Conservation (phyloP, 2,888 invertebrate genomes). For the Cheilosia urbana region DNA sequence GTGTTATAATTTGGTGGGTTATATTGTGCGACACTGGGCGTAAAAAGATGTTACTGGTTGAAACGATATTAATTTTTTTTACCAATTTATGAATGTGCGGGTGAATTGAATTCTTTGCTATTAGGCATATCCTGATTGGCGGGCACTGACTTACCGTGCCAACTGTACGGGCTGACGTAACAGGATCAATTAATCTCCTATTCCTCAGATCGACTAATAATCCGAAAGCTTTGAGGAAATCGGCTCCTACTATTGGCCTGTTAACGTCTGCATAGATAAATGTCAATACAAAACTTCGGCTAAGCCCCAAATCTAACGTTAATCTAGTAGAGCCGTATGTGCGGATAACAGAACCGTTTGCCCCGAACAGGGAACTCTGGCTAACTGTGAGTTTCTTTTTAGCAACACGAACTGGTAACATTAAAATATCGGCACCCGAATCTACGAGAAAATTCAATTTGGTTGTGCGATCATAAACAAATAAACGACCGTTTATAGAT, state of each 20-base stretch:
- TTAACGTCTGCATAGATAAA: too few species aligned
- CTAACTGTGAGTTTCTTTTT: too few species aligned
- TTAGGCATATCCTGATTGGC: background rate
- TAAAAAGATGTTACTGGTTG: background rate
- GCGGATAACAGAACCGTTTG: background rate
- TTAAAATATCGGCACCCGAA: too few species aligned
- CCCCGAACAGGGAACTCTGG: conserved; percentile 16
- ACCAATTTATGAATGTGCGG: background rate
- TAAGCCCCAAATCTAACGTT: background rate
- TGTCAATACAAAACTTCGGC: background rate
- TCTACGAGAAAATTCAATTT: background rate
- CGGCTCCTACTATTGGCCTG: too few species aligned
- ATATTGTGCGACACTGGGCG: conserved; percentile 3
- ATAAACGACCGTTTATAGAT: background rate
- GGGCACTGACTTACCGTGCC: background rate
- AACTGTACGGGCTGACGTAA: background rate
- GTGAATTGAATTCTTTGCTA: background rate
- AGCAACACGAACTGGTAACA: conserved; percentile 8
- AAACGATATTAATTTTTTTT: background rate
- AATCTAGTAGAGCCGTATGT: background rate
- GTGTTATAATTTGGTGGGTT: conserved; percentile 5
- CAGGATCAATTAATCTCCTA: conserved; percentile 5
- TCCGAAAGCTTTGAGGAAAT: conserved; percentile 1
- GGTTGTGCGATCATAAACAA: background rate
- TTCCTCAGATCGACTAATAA: background rate